phyloP scores from a whole-genome alignment of 2,888 invertebrate species.

The Amiota mariae region DNA sequence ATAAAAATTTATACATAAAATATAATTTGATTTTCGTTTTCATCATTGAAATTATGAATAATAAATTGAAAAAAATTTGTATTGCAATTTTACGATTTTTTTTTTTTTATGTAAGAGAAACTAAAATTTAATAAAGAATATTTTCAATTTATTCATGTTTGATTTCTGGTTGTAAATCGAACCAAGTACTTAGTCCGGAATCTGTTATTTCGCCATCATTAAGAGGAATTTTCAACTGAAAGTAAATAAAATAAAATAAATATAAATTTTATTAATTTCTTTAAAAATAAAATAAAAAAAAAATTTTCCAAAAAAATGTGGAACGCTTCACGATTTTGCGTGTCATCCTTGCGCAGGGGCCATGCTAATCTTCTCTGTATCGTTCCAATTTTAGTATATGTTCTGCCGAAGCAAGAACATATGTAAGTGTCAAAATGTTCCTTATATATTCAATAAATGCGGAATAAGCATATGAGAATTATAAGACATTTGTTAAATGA shows the following conservation, averaged over 20 bases:
- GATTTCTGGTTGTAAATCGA: conserved; percentile 70
- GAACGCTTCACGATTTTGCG: conserved; percentile 93
- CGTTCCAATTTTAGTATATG: conserved; percentile 92
- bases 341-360: conserved; percentile 94
- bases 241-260: conserved; percentile 22
- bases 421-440: rapidly evolving
- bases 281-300: conserved; percentile 40
- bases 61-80: conserved; percentile 34
- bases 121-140: too few relatives aligned
- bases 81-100: too few relatives aligned
- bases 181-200: conserved; percentile 70
- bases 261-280: background rate
- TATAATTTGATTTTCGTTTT: conserved; percentile 32
- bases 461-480: conserved; percentile 55
- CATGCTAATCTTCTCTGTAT: conserved; percentile 95
- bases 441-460: rapidly evolving
- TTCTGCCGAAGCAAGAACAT: conserved; percentile 84
- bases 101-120: too few relatives aligned
- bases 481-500: conserved; percentile 17
- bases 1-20: conserved; percentile 36
- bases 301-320: conserved; percentile 69
- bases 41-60: conserved; percentile 44
- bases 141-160: conserved; percentile 83
- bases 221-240: conserved; percentile 67
- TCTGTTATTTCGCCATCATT: conserved; percentile 69